These are phyloP conservation scores for Leptopilina myrica DNA, from an alignment of 2,888 invertebrate species.

Conservation along the genomic window DNA sequence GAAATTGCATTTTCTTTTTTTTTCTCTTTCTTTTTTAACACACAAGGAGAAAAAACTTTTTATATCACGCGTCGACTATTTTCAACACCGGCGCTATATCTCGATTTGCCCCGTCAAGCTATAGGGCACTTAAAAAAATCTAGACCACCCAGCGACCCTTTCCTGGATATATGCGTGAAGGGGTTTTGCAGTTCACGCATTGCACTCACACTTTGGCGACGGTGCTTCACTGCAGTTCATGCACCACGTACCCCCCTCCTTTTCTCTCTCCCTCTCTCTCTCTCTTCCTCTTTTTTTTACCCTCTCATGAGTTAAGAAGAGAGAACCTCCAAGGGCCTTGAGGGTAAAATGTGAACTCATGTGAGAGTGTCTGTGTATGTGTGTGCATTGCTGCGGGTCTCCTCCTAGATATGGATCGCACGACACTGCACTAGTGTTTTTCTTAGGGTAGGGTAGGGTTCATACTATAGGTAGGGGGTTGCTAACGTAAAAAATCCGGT, in stretches of 20 bases:
- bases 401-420: conserved; percentile 64
- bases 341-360: conserved; percentile 46
- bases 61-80: conserved; percentile 40
- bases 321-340: conserved; percentile 47
- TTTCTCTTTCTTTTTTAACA: conserved; percentile 10
- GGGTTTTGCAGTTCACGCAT: conserved; percentile 61
- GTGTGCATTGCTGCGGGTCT: conserved; percentile 53
- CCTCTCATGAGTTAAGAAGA: conserved; percentile 39
- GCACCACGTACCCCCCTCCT: conserved; percentile 58
- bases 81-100: conserved; percentile 32
- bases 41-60: conserved; percentile 27
- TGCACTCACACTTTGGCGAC: conserved; percentile 50
- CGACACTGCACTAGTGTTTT: conserved; percentile 65
- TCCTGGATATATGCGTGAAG: conserved; percentile 59
- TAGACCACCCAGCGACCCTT: conserved; percentile 74
- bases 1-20: background rate
- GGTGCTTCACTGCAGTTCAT: conserved; percentile 64
- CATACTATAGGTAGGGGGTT: conserved; percentile 58
- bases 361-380: conserved; percentile 48
- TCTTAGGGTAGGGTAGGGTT: conserved; percentile 70
- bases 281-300: conserved; percentile 45
- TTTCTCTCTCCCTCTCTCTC: background rate
- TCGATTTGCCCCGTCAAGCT: conserved; percentile 40
- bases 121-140: conserved; percentile 67
- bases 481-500: conserved; percentile 55